Evolutionary conservation across 2,113 vertebrate genomes (phyloP).

Genomic region (Mobula birostris): DNA sequence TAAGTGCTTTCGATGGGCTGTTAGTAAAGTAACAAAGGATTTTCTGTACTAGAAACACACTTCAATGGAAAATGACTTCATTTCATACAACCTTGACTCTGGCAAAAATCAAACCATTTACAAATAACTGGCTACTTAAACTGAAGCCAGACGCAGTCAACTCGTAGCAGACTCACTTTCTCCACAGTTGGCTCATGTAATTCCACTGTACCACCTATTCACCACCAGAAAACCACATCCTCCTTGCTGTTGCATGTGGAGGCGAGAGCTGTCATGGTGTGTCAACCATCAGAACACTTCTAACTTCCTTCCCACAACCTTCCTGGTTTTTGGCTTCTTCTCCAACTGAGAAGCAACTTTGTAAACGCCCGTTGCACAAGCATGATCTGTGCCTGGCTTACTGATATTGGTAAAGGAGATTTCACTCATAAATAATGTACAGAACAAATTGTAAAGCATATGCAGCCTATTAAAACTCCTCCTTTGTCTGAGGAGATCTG

Average conservation of each 20-base stretch:
- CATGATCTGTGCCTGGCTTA: neutral
- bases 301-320: constrained; percentile 9
- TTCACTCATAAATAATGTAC: neutral
- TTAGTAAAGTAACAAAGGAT: neutral
- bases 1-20: neutral
- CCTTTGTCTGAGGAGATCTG: neutral
- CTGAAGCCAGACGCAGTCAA: constrained; percentile 16
- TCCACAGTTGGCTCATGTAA: constrained; percentile 5
- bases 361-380: constrained; percentile 4
- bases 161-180: constrained; percentile 18
- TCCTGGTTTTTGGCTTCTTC: constrained; percentile 6
- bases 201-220: constrained; percentile 11
- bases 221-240: constrained; percentile 33
- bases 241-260: constrained; percentile 21
- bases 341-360: constrained; percentile 11
- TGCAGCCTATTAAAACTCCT: neutral
- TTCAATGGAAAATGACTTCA: neutral
- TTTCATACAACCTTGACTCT: neutral
- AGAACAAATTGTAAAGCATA: neutral
- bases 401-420: neutral
- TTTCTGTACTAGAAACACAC: neutral
- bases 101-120: neutral
- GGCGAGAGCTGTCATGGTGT: constrained; percentile 2
- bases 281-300: constrained; percentile 27
- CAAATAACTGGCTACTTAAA: neutral